Conservation (phyloP, 2,888 invertebrate genomes). For the Chrysina gloriosa region DNA sequence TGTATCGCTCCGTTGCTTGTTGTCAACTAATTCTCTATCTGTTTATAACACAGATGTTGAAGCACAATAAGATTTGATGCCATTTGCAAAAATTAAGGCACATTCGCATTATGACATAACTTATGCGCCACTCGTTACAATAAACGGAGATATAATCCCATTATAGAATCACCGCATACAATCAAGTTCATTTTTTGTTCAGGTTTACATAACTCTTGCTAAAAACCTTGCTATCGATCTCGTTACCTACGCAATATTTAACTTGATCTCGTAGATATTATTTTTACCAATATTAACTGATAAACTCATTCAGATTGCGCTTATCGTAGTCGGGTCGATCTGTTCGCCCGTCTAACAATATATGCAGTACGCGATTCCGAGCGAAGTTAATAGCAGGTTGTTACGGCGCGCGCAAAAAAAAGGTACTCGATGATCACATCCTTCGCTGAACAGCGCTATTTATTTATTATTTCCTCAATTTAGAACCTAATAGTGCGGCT, state of each 20-base stretch:
- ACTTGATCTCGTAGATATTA: constrained; percentile 13
- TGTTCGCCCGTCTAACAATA: not conserved
- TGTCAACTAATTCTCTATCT: too few relatives aligned
- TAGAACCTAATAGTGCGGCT: constrained; percentile 16
- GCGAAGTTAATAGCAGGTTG: not conserved
- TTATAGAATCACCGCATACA: too few relatives aligned
- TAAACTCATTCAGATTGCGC: constrained; percentile 11
- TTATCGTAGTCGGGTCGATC: not conserved
- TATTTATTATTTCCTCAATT: constrained; percentile 35
- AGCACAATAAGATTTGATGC: too few relatives aligned
- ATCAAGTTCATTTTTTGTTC: too few relatives aligned
- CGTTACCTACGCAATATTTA: not conserved
- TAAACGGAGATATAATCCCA: too few relatives aligned
- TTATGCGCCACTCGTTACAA: too few relatives aligned
- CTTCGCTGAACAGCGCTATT: not conserved
- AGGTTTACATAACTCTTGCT: too few relatives aligned
- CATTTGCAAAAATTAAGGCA: too few relatives aligned
- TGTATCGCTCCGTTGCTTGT: too few relatives aligned
- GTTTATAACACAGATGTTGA: too few relatives aligned
- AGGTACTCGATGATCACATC: not conserved
- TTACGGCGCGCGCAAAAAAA: not conserved
- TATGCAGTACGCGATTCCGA: not conserved
- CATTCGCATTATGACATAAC: too few relatives aligned
- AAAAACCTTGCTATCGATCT: not conserved
- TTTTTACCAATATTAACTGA: constrained; percentile 23